Evolutionary conservation across 2,113 vertebrate genomes (phyloP).

Genomic region (Archocentrus centrarchus): DNA sequence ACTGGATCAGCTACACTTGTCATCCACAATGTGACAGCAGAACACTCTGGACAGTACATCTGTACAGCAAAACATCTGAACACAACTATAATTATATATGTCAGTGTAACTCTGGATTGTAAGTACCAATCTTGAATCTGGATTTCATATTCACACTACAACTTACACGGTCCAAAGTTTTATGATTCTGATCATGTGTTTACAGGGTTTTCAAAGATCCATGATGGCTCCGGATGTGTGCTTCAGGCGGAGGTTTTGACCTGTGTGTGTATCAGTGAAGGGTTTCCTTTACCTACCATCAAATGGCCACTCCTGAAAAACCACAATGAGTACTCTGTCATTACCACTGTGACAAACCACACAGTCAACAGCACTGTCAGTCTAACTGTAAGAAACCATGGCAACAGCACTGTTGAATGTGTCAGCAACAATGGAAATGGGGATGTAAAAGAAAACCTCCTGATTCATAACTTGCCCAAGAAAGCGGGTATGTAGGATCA

Average conservation of each 20-base stretch:
- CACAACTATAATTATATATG: too few species aligned
- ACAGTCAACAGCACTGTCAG: slow-evolving; percentile 45
- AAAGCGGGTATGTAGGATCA: too few species aligned
- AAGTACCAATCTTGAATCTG: slow-evolving; percentile 21
- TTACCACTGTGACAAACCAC: slow-evolving; percentile 28
- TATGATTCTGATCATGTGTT: too few species aligned
- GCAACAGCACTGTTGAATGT: slow-evolving; percentile 49
- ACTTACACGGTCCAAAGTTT: too few species aligned
- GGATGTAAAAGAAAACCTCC: slow-evolving; percentile 23
- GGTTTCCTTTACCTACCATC: slow-evolving; percentile 10
- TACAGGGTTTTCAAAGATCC: too few species aligned
- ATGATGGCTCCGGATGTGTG: too few species aligned
- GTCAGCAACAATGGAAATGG: slow-evolving; percentile 13
- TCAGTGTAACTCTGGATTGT: slow-evolving; percentile 47
- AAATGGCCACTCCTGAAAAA: slow-evolving; percentile 49
- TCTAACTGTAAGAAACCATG: too few species aligned
- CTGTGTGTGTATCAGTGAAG: too few species aligned
- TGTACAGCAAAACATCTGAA: slow-evolving; percentile 40
- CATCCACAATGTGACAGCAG: slow-evolving; percentile 19
- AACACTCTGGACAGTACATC: slow-evolving; percentile 35
- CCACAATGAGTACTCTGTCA: slow-evolving; percentile 25
- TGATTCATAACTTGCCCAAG: neutral
- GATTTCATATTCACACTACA: too few species aligned
- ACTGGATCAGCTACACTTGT: neutral
- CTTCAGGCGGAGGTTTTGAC: too few species aligned